phyloP scores from a whole-genome alignment of 1,140 invertebrate species.

The Achatina immaculata region DNA sequence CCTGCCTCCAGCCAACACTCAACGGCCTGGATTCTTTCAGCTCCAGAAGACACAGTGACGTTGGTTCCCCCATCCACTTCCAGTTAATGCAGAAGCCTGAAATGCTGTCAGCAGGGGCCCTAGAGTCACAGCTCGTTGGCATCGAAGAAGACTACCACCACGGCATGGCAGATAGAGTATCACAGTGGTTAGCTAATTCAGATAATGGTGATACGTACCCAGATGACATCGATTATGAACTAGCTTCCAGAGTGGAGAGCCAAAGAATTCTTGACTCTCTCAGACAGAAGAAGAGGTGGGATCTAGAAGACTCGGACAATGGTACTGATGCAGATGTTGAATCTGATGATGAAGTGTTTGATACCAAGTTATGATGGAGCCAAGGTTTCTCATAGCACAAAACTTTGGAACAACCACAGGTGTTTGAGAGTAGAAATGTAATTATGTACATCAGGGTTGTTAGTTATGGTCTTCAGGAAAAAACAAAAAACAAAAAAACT shows the following conservation, averaged over 20 bases:
- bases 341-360: conserved; percentile 12
- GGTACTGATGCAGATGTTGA: conserved; percentile 38
- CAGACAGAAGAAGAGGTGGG: conserved; percentile 4
- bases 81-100: conserved; percentile 50
- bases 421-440: not conserved
- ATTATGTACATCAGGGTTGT: no score
- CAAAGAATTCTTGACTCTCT: conserved; percentile 32
- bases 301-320: conserved; percentile 1
- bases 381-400: not conserved
- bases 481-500: no score
- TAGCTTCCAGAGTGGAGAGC: not conserved
- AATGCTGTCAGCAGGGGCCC: conserved; percentile 11
- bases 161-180: conserved; percentile 52
- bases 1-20: conserved; percentile 50
- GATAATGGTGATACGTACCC: not conserved
- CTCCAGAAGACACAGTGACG: conserved; percentile 42
- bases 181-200: conserved; percentile 55
- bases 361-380: conserved; percentile 21
- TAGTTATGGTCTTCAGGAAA: no score
- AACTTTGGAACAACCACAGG: not conserved
- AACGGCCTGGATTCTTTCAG: conserved; percentile 33
- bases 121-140: conserved; percentile 54
- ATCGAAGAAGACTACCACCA: conserved; percentile 57
- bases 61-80: conserved; percentile 61
- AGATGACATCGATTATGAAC: conserved; percentile 1